phyloP scores from a whole-genome alignment of 2,113 vertebrate genomes.

The Protobothrops flavoviridis region DNA sequence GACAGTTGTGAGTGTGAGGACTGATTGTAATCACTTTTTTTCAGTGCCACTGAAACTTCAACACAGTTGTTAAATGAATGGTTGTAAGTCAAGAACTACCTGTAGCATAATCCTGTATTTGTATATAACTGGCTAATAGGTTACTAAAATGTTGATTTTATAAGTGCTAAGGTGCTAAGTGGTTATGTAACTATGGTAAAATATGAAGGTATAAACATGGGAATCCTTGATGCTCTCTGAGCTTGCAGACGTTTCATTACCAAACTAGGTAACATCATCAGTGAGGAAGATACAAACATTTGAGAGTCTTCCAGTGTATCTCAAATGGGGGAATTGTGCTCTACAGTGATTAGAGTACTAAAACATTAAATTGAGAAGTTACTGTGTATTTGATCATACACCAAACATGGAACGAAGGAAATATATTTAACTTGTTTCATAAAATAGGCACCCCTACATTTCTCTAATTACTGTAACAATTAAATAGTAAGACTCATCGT shows the following conservation, averaged over 20 bases:
- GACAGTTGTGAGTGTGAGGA: background rate
- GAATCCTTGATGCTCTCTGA: background rate
- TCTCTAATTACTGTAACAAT: constrained; percentile 70
- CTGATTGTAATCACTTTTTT: background rate
- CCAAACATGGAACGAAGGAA: background rate
- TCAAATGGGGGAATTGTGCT: background rate
- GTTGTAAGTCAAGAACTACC: background rate
- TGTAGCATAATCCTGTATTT: background rate
- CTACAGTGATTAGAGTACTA: background rate
- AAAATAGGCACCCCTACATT: constrained; percentile 56
- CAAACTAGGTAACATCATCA: background rate
- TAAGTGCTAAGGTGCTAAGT: background rate
- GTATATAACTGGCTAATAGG: background rate
- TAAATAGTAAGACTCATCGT: constrained; percentile 64
- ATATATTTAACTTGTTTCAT: constrained; percentile 22
- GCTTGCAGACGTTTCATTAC: background rate
- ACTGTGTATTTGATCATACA: background rate
- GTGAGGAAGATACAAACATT: background rate
- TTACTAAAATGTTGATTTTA: background rate
- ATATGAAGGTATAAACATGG: background rate
- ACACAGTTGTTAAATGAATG: background rate
- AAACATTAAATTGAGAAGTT: background rate
- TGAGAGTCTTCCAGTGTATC: background rate
- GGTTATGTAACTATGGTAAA: background rate
- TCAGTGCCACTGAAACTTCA: background rate